A percentile compares a stretch with the other conserved stretches of the same genome.
These are phyloP conservation scores for Leptoclinus maculatus DNA, from an alignment of 2,797 vertebrate genomes.

Conservation along the genomic window DNA sequence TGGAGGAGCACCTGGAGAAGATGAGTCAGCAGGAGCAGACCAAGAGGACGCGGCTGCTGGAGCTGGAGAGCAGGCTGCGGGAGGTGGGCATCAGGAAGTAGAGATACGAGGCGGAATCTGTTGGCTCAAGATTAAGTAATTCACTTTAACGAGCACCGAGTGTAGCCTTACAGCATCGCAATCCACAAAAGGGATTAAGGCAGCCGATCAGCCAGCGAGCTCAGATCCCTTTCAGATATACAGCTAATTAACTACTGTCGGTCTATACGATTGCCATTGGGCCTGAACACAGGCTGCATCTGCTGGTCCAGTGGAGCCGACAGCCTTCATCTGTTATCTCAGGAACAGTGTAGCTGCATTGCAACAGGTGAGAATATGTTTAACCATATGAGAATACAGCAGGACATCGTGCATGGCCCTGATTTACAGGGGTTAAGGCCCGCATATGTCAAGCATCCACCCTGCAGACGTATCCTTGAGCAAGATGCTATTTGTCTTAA, in stretches of 20 bases:
- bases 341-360: background rate
- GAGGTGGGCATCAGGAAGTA: conserved; percentile 77
- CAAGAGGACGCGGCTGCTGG: conserved; percentile 90
- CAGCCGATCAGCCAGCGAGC: conserved; percentile 54
- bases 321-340: conserved; percentile 8
- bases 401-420: no score
- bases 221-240: conserved; percentile 64
- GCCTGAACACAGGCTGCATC: background rate
- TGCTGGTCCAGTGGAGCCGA: background rate
- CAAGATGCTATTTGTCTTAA: background rate
- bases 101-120: conserved; percentile 37
- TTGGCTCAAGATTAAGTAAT: conserved; percentile 55
- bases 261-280: conserved; percentile 19
- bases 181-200: conserved; percentile 62
- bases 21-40: conserved; percentile 97
- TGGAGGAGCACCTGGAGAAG: conserved; percentile 98
- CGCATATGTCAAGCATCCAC: background rate
- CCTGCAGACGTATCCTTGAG: conserved; percentile 2
- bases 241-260: conserved; percentile 54
- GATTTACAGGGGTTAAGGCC: background rate
- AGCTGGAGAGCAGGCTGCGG: conserved; percentile 84
- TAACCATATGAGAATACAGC: background rate
- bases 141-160: conserved; percentile 52
- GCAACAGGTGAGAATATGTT: background rate
- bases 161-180: conserved; percentile 46